Conservation (phyloP, 2,797 vertebrate genomes). For the Lophotriccus pileatus region DNA sequence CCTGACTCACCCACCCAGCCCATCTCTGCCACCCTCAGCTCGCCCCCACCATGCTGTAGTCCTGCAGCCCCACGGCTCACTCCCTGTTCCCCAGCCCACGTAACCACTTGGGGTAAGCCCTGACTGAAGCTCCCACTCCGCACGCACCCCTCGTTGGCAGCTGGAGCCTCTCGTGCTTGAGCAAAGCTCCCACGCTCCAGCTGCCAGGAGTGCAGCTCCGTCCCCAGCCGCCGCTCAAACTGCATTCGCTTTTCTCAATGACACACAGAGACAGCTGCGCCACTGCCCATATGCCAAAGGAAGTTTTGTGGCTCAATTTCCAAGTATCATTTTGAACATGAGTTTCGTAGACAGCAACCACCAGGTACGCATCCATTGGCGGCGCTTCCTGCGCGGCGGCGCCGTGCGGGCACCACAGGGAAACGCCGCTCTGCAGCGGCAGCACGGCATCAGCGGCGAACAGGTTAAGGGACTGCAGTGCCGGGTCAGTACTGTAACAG, state of each 20-base stretch:
- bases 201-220: neutral
- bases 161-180: neutral
- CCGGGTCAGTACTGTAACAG: neutral
- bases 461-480: neutral
- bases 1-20: neutral
- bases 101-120: neutral
- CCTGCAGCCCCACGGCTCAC: neutral
- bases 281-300: neutral
- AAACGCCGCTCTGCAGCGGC: neutral
- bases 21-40: neutral
- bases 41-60: rapidly evolving
- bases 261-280: constrained; percentile 6
- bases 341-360: neutral
- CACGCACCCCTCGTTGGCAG: neutral
- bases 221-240: neutral
- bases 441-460: neutral
- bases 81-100: neutral
- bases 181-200: neutral
- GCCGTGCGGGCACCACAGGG: neutral
- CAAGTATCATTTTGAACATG: constrained; percentile 1
- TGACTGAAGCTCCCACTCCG: neutral
- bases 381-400: neutral
- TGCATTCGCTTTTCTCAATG: neutral
- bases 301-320: constrained; percentile 1
- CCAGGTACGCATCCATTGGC: neutral